Evolutionary conservation across 2,888 invertebrate genomes (phyloP).

Genomic region (Drosophila acutilabella): DNA sequence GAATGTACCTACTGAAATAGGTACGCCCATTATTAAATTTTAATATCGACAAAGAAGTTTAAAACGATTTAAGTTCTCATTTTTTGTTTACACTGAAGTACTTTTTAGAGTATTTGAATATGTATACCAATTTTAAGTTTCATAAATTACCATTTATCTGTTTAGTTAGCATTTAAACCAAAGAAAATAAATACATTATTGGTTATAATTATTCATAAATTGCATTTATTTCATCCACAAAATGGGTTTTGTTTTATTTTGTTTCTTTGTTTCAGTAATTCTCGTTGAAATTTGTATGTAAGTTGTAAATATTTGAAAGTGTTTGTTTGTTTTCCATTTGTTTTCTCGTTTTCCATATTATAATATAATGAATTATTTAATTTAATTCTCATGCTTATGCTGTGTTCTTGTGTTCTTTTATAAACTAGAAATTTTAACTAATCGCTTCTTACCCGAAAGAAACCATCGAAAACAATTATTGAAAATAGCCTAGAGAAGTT

Average conservation of each 20-base stretch:
- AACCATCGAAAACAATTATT: conserved; percentile 77
- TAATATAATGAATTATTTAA: conserved; percentile 54
- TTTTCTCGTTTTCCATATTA: conserved; percentile 52
- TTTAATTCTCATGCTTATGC: conserved; percentile 64
- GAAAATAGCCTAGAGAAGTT: conserved; percentile 77
- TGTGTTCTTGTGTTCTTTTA: conserved; percentile 61
- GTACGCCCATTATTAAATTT: not conserved
- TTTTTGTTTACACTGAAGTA: not conserved
- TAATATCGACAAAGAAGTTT: conserved; percentile 6
- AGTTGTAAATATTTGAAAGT: conserved; percentile 77
- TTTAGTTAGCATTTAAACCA: not conserved
- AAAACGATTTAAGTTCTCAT: not conserved
- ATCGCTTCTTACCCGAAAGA: conserved; percentile 72
- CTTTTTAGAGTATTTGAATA: conserved; percentile 50
- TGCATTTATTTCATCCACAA: conserved; percentile 77
- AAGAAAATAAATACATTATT: not conserved
- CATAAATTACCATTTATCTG: not conserved
- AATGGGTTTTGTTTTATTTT: conserved; percentile 52
- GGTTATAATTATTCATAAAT: conserved; percentile 72
- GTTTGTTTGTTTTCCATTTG: conserved; percentile 52
- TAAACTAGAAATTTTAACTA: conserved; percentile 75
- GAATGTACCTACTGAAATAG: conserved; percentile 26
- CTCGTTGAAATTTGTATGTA: conserved; percentile 74
- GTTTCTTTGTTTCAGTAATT: conserved; percentile 61
- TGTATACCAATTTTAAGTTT: conserved; percentile 32